A percentile compares a stretch with the other conserved stretches of the same genome.
phyloP scores from a whole-genome alignment of 2,888 invertebrate genomes.

The Caenorhabditis angaria region DNA sequence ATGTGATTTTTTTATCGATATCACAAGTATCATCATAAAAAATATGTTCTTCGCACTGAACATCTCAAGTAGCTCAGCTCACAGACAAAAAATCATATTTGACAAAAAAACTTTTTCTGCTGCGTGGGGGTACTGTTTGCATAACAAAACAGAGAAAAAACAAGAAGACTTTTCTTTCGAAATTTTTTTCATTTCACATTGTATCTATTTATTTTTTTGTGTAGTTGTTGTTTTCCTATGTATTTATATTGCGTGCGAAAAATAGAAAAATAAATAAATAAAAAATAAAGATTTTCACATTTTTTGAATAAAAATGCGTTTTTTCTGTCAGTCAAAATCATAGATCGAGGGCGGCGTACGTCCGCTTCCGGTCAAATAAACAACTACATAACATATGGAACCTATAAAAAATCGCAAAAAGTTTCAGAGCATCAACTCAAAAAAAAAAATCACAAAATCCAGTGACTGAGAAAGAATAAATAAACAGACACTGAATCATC shows the following conservation, averaged over 20 bases:
- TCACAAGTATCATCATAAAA: too few relatives aligned
- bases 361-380: neutral
- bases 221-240: neutral
- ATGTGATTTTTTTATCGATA: too few relatives aligned
- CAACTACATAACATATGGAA: neutral
- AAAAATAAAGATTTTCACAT: neutral
- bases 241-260: too few relatives aligned
- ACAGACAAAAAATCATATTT: neutral
- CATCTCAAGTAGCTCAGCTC: neutral
- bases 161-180: neutral
- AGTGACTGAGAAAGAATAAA: neutral
- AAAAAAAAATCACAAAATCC: neutral
- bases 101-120: neutral
- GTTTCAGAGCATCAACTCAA: too few relatives aligned
- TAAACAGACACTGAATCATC: conserved; percentile 2
- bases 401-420: neutral
- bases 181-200: neutral
- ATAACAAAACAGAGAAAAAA: neutral
- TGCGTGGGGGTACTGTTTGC: conserved; percentile 2
- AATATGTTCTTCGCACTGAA: too few relatives aligned
- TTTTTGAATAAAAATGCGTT: too few relatives aligned
- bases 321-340: neutral
- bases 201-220: neutral
- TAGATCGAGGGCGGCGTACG: neutral
- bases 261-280: neutral